Conservation (phyloP, 2,113 vertebrate genomes). For the Grus americana region DNA sequence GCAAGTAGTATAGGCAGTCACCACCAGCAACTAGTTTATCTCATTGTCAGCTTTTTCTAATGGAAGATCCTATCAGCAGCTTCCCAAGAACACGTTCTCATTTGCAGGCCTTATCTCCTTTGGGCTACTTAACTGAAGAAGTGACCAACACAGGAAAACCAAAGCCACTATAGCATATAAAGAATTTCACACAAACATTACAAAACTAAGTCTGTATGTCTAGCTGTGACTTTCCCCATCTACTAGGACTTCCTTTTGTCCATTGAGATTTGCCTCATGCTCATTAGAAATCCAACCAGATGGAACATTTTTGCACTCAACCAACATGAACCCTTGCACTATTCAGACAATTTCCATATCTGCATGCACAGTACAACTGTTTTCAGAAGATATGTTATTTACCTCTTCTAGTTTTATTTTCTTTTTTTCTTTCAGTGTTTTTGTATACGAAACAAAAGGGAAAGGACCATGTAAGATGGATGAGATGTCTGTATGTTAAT, state of each 20-base stretch:
- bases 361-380: not conserved
- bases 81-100: not conserved
- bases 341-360: not conserved
- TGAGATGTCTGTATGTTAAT: constrained; percentile 68
- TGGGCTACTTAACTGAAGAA: not conserved
- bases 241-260: not conserved
- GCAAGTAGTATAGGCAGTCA: not conserved
- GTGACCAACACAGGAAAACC: not conserved
- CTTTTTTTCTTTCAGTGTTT: constrained; percentile 12
- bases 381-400: constrained; percentile 64
- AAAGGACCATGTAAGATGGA: constrained; percentile 37
- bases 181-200: not conserved
- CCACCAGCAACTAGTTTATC: not conserved
- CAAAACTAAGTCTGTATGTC: not conserved
- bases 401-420: constrained; percentile 43
- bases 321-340: not conserved
- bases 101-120: not conserved
- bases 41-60: not conserved
- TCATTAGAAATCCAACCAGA: not conserved
- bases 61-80: constrained; percentile 44
- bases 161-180: not conserved
- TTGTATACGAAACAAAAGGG: constrained; percentile 56
- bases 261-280: not conserved
- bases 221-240: not conserved
- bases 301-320: not conserved